Evolutionary conservation across 2,888 invertebrate species (phyloP), one percentile per base, ranked within the genome.

Genomic region (Disparrhopalites patrizii): DNA sequence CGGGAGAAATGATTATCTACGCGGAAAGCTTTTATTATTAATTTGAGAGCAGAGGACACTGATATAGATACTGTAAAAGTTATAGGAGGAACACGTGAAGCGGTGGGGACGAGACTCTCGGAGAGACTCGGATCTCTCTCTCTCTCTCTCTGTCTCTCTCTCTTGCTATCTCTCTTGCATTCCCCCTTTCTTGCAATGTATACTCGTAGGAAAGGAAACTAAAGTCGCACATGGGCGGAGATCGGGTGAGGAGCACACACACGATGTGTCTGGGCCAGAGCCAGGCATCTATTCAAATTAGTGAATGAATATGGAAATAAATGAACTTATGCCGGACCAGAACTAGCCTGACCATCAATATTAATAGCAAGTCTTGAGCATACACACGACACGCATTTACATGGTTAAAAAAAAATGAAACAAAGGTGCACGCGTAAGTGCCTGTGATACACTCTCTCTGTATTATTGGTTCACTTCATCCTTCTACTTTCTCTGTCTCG

Each of bases 281-380:
- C 40, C 43, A 56, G 56, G 56, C 64, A 64, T 64, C 64, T 64
- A 64, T 64, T 64, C 55, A 64, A 64, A 64, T 64, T 64, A 64
- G 64, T 31, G 57, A 51, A 50, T 51, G 58, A 65, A 58, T 58
- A 57, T 65, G 57, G 65, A 65, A 65, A 65, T 52, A 65, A 65
- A 65, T 65, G 65, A 65, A 61, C 61, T 61, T 54, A 58, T 57
- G 58, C 65, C 65, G 65, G 65, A 65, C 65, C 57, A 65, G 58
- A 58, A 65, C 64, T 64, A 25, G 43, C 64, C 64, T 64, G 64
- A 64, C 65, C 65, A 65, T 65, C 58, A 58, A 65, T 65, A 65
- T 65, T 65, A 65, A 65, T 65, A 65, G 47, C 52, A 13, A 50
- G 50, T 33, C 62, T 40, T 52, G 55, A 62, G 61, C 61, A 61